phyloP scores from a whole-genome alignment of 2,113 vertebrate species.

The Chaenogobius annularis region DNA sequence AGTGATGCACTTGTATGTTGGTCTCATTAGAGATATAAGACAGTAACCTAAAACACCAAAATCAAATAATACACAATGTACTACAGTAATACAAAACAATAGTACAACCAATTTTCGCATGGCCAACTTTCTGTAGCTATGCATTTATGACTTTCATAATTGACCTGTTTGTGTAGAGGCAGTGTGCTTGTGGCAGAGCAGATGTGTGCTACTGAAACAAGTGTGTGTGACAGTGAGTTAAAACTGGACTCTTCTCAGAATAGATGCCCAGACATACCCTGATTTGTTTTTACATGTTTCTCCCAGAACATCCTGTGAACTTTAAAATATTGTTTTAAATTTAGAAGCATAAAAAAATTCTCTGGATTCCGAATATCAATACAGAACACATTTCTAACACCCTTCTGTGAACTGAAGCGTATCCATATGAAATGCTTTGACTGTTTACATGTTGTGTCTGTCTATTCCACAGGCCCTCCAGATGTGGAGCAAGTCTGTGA shows the following conservation, averaged over 20 bases:
- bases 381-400: not conserved
- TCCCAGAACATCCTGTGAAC: slow-evolving; percentile 34
- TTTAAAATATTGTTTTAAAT: slow-evolving; percentile 16
- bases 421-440: not conserved
- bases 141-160: slow-evolving; percentile 31
- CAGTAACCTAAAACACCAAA: not conserved
- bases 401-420: not conserved
- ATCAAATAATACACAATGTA: not conserved
- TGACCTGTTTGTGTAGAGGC: slow-evolving; percentile 13
- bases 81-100: not conserved
- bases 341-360: too few species aligned
- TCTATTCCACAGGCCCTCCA: slow-evolving; percentile 85
- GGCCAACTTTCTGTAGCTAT: slow-evolving; percentile 4
- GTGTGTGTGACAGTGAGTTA: slow-evolving; percentile 67
- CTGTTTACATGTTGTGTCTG: slow-evolving; percentile 21
- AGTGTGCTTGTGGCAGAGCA: slow-evolving; percentile 40
- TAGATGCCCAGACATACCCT: slow-evolving; percentile 64
- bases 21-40: not conserved
- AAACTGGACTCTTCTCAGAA: slow-evolving; percentile 66
- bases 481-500: slow-evolving; percentile 96
- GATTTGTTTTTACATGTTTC: slow-evolving; percentile 52
- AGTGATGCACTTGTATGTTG: not conserved
- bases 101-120: not conserved
- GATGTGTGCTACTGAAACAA: slow-evolving; percentile 46
- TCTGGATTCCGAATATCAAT: not conserved